phyloP scores from a whole-genome alignment of 2,888 invertebrate genomes.

The Macaria notata region DNA sequence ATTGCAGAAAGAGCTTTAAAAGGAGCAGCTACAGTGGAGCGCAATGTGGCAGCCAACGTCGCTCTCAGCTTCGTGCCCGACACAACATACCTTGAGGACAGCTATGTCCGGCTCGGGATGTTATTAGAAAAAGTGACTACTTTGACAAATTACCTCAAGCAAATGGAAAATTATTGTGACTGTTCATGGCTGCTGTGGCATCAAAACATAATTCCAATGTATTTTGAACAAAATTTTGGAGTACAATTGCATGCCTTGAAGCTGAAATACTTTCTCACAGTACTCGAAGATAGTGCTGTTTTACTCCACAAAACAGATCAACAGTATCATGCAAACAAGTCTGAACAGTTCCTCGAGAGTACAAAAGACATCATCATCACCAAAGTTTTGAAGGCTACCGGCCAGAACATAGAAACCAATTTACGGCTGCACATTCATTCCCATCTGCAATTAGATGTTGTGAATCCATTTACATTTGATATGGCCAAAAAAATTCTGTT shows the following conservation, averaged over 20 bases:
- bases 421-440: constrained; percentile 95
- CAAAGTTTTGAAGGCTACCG: constrained; percentile 86
- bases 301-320: constrained; percentile 63
- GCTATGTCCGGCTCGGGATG: constrained; percentile 82
- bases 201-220: constrained; percentile 88
- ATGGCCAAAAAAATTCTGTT: constrained; percentile 85
- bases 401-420: constrained; percentile 95
- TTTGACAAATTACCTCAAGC: constrained; percentile 82
- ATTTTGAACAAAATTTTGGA: constrained; percentile 88
- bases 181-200: constrained; percentile 93
- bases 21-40: constrained; percentile 84
- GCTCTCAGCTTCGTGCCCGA: constrained; percentile 86
- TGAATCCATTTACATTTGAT: constrained; percentile 87
- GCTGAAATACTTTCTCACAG: constrained; percentile 76
- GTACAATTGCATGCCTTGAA: constrained; percentile 85
- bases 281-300: constrained; percentile 68
- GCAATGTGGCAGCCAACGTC: constrained; percentile 85
- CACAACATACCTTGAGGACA: constrained; percentile 84
- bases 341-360: constrained; percentile 59
- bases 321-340: constrained; percentile 48
- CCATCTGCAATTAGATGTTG: constrained; percentile 89
- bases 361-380: constrained; percentile 75
- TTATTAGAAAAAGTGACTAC: constrained; percentile 85
- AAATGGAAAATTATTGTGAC: constrained; percentile 84
- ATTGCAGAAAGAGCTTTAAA: constrained; percentile 86